Evolutionary conservation across 1,140 invertebrate species (phyloP), one percentile per base, ranked within the genome.

Genomic region (Vanessa tameamea): DNA sequence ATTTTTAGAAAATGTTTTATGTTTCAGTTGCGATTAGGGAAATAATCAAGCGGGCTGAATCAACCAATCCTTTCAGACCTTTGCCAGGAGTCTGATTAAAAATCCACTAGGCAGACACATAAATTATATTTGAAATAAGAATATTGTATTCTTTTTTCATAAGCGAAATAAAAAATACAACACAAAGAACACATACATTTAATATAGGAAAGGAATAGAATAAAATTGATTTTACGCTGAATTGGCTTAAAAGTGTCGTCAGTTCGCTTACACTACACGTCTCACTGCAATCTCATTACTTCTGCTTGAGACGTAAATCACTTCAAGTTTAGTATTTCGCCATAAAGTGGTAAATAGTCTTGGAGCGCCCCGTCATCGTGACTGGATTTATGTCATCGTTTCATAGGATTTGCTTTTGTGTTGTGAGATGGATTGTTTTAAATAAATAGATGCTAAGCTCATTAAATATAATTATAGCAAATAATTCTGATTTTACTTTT

Each of bases 231-330:
- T 50, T 51, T 43, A 51, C 64, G 20, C 13, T 66, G 9, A 66
- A 51, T 51, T 66, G 64, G 64, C 48, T 57, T 57, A 26, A 57
- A 57, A 57, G 55, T 57, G 55, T 57, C 55, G 63, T 43, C 72
- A 68, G 65, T 51, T 68, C 48, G 48, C 48, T 73, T 57, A 70
- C 72, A 73, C 57, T 63, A 73, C 53, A 72, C 72, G 72, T 55
- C 65, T 51, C 59, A 48, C 72, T 68, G 47, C 64, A 68, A 68
- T 73, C 64, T 68, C 72, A 73, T 73, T 73, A 73, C 48, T 64
- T 73, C 26, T 43, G 59, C 72, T 68, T 48, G 13, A 51, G 57
- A 73, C 65, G 72, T 69, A 69, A 73, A 73, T 73, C 72, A 64
- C 57, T 68, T 73, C 20, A 6, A 64, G 55, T 66, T 68, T 73